Evolutionary conservation across 2,113 vertebrate species (phyloP), one percentile per base, ranked within the genome.

Genomic region (Suricata suricatta): DNA sequence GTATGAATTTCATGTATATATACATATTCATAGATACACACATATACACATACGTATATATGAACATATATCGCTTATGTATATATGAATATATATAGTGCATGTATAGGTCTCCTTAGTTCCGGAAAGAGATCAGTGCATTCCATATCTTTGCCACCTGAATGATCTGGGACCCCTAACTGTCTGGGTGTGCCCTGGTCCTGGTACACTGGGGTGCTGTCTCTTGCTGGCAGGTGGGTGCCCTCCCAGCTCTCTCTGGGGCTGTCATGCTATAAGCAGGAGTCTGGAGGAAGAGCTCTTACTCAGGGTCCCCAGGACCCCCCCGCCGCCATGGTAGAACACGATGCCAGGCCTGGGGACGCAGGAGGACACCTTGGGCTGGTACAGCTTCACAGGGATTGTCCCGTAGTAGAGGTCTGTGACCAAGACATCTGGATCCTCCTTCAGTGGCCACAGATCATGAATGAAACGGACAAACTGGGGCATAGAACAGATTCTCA

Each of bases 301-400:
- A 99, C 99, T 99, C 69, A 99, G 96, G 77, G 98, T 99, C 47
- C 99, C 99, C 33, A 98, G 2, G 85, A 99, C 68, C 97, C 97
- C 98, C 80, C 99, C 99, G 57, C 99, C 99, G 38, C 99, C 99
- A 0, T 99, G 99, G 98, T 99, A 99, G 97, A 99, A 99, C 50
- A 99, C 15, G 9, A 99, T 95, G 44, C 99, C 99, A 95, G 98
- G 98, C 93, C 98, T 99, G 57, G 86, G 97, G 35, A 95, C 93
- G 2, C 96, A 66, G 80, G 98, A 93, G 47, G 93, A 68, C 11
- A 72, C 50, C 33, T 97, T 99, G 4, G 99, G 99, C 96, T 99
- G 98, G 69, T 99, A 99, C 63, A 99, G 97, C 95, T 98, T 99
- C 92, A 99, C 99, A 0, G 99, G 99, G 81, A 99, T 98, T 0